These are phyloP conservation scores for Popillia japonica DNA, from an alignment of 1,140 invertebrate genomes.

Conservation along the genomic window DNA sequence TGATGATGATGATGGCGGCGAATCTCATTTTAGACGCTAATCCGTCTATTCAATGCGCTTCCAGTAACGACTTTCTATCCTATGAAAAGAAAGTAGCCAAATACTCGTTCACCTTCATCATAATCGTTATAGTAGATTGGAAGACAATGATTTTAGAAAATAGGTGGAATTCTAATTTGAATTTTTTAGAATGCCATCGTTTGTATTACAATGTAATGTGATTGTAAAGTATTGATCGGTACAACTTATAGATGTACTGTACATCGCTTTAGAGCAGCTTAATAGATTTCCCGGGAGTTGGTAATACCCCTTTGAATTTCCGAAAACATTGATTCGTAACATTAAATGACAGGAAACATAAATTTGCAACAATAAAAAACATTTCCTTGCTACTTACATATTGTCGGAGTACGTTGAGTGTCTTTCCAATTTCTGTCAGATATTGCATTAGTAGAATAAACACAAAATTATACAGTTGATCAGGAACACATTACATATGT, in stretches of 20 bases:
- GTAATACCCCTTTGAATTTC: no score
- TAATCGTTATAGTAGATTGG: neutral
- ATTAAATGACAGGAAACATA: no score
- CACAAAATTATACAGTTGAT: no score
- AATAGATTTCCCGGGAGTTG: no score
- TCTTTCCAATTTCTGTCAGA: no score
- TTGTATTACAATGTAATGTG: neutral
- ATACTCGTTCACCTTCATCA: neutral
- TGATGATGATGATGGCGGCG: slow-evolving; percentile 12
- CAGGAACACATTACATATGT: no score
- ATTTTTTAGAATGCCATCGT: neutral
- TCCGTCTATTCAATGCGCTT: slow-evolving; percentile 19
- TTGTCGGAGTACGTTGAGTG: no score
- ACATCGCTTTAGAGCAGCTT: neutral
- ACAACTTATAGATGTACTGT: neutral
- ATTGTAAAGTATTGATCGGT: neutral
- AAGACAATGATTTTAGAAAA: neutral
- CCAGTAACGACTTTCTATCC: neutral
- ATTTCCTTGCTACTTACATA: no score
- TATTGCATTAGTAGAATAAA: no score
- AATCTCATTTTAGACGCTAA: slow-evolving; percentile 24
- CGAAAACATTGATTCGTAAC: no score
- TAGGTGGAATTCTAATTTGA: neutral
- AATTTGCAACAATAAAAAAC: no score
- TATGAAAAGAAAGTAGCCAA: neutral